A percentile compares a stretch with the other conserved stretches of the same genome.
Evolutionary conservation across 2,113 vertebrate genomes (phyloP).

Genomic region (Phyllopteryx taeniolatus): DNA sequence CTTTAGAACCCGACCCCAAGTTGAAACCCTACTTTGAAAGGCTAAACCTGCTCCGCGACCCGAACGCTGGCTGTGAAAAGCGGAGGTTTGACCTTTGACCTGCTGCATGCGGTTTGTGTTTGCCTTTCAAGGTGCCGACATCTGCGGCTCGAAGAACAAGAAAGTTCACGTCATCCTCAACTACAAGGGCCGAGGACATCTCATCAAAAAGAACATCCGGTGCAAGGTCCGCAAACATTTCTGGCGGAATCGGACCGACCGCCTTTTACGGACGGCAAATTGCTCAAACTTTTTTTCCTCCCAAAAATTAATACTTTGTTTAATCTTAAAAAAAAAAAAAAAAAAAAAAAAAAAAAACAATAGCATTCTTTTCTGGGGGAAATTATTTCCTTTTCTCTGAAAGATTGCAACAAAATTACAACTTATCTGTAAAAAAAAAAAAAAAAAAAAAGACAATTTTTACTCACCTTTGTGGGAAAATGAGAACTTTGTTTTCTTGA

Average conservation of each 20-base stretch:
- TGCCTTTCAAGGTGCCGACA: slow-evolving; percentile 79
- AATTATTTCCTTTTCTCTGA: too few relatives aligned
- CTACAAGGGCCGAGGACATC: slow-evolving; percentile 81
- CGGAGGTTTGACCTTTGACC: too few relatives aligned
- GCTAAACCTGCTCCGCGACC: too few relatives aligned
- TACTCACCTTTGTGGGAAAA: too few relatives aligned
- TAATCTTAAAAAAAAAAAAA: too few relatives aligned
- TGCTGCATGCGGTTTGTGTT: not conserved
- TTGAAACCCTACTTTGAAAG: not conserved
- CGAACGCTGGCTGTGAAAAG: not conserved
- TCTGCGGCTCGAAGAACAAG: slow-evolving; percentile 83
- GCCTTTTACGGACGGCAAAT: not conserved
- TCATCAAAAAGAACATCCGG: slow-evolving; percentile 78
- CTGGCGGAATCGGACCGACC: not conserved
- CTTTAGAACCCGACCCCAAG: not conserved
- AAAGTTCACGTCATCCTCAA: slow-evolving; percentile 85
- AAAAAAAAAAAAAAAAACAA: too few relatives aligned
- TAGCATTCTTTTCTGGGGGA: too few relatives aligned
- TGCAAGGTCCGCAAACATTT: slow-evolving; percentile 73
- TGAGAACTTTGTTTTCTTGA: too few relatives aligned
- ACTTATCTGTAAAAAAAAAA: too few relatives aligned
- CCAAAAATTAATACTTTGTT: not conserved
- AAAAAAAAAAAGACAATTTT: too few relatives aligned
- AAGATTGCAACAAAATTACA: too few relatives aligned
- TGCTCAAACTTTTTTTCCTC: not conserved